Evolutionary conservation across 2,888 invertebrate species (phyloP).

Genomic region (Choristoneura rosaceana): DNA sequence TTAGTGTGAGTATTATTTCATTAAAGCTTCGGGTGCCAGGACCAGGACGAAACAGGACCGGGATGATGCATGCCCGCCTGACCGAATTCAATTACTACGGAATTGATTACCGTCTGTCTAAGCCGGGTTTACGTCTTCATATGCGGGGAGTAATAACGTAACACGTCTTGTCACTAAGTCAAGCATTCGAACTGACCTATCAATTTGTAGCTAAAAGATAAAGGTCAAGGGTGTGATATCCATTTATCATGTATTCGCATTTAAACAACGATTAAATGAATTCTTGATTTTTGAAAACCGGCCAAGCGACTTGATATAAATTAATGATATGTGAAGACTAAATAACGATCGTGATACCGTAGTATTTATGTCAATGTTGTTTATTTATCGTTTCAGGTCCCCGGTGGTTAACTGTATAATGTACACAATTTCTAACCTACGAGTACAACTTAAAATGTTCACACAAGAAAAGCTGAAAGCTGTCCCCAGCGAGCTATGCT

Average conservation of each 20-base stretch:
- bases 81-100: slow-evolving; percentile 77
- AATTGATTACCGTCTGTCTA: slow-evolving; percentile 75
- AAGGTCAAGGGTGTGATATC: slow-evolving; percentile 2
- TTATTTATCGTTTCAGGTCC: slow-evolving; percentile 5
- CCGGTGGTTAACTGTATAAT: not conserved
- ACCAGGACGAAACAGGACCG: slow-evolving; percentile 50
- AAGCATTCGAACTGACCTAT: slow-evolving; percentile 8
- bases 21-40: slow-evolving; percentile 58
- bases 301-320: not conserved
- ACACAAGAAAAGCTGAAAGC: slow-evolving; percentile 32
- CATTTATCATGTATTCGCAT: not conserved
- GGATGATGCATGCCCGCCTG: slow-evolving; percentile 67
- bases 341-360: not conserved
- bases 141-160: slow-evolving; percentile 38
- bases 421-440: slow-evolving; percentile 20
- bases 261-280: not conserved
- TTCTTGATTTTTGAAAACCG: slow-evolving; percentile 8
- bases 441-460: slow-evolving; percentile 31
- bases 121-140: slow-evolving; percentile 62
- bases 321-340: not conserved
- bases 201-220: slow-evolving; percentile 6
- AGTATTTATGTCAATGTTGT: slow-evolving; percentile 2
- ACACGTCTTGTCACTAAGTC: slow-evolving; percentile 15
- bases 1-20: slow-evolving; percentile 64
- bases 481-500: slow-evolving; percentile 41